Evolutionary conservation across 2,797 vertebrate genomes (phyloP), one percentile per base, ranked within the genome.

Genomic region (Todus mexicanus): DNA sequence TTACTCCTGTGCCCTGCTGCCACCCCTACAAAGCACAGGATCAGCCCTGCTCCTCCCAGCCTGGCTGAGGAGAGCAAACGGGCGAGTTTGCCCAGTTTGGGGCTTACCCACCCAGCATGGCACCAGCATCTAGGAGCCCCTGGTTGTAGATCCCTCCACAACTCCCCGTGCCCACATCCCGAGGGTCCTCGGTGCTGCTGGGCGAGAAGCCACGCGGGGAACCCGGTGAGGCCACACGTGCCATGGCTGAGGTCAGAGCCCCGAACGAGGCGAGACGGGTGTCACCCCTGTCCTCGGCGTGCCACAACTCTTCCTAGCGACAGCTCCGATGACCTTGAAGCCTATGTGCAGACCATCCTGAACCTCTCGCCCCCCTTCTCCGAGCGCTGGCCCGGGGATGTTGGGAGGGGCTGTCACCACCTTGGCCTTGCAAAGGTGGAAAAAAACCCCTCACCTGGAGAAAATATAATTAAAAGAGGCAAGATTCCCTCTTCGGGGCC

Each of bases 21-120:
- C 76, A 50, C 1, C 86, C 60, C 79, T 7, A 57, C 53, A 3
- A 0, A 5, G 25, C 0, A 1, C 12, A 1, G 70, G 5, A 37
- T 9, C 60, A 6, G 56, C 23, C 27, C 50, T 0, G 2, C 66
- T 31, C 25, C 63, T 22, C 48, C 42, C 27, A 35, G 16, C 26
- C 45, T 12, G 60, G 14, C 38, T 25, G 4, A 14, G 31, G 5
- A 1, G 19, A 57, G 23, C 54, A 12, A 26, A 21, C 7, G 3
- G 37, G 11, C 21, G 17, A 73, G 53, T 45, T 19, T 47, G 29
- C 47, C 51, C 72, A 20, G 35, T 56, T 19, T 9, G 72, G 38
- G 5, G 9, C 12, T 26, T 19, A 15, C 68, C 64, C 50, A 14
- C 38, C n/a, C 77, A 60, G 48, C 35, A 7, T 1, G 6, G 20